A percentile compares a stretch with the other conserved stretches of the same genome.
Conservation (phyloP, 1,140 invertebrate genomes). For the Lepidurus packardi region DNA sequence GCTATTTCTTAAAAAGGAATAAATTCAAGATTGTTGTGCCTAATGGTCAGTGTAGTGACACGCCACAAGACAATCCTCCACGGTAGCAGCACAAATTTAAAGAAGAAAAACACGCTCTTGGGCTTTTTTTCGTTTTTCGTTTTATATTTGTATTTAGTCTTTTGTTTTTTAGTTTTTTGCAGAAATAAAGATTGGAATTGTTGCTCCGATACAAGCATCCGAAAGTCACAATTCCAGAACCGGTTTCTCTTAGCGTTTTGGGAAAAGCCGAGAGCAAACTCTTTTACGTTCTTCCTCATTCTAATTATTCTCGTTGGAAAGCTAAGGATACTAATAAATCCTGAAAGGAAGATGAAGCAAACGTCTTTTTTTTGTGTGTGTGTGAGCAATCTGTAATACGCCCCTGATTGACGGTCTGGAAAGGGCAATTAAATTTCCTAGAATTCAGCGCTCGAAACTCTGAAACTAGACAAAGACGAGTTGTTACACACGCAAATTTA, state of each 20-base stretch:
- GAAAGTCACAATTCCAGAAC: background rate
- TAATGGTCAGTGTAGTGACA: too few species aligned
- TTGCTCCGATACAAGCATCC: conserved; percentile 1
- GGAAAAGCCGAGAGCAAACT: background rate
- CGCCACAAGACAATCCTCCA: too few species aligned
- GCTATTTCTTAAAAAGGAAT: too few species aligned
- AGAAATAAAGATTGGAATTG: background rate
- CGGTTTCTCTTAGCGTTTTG: background rate
- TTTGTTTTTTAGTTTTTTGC: background rate
- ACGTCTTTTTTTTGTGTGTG: background rate
- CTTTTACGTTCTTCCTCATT: background rate
- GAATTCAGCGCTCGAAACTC: background rate
- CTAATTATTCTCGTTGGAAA: conserved; percentile 11
- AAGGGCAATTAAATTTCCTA: conserved; percentile 12
- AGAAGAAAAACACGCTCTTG: conserved; percentile 12
- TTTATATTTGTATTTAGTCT: conserved; percentile 16
- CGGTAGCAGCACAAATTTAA: too few species aligned
- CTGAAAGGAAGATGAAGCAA: conserved; percentile 1
- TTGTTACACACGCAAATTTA: background rate
- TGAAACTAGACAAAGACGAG: background rate
- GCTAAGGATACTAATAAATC: conserved; percentile 16
- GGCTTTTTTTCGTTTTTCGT: conserved; percentile 30
- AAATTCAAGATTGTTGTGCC: too few species aligned
- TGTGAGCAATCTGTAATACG: background rate
- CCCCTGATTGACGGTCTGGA: conserved; percentile 17